phyloP scores from a whole-genome alignment of 2,888 invertebrate genomes.

The Cantharis rufa region DNA sequence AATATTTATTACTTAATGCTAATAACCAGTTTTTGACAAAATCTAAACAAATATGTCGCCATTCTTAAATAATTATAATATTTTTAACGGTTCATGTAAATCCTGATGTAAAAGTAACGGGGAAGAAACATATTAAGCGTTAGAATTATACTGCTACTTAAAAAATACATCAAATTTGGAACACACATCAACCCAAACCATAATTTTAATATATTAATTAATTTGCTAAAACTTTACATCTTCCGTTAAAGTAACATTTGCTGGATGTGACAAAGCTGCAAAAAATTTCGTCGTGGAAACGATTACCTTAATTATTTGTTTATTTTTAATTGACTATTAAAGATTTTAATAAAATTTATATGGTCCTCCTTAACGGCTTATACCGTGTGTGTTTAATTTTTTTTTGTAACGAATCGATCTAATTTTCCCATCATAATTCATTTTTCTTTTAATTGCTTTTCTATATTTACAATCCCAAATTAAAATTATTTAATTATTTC shows the following conservation, averaged over 20 bases:
- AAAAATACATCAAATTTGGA: not conserved
- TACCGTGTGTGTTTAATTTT: not conserved
- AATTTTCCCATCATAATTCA: not conserved
- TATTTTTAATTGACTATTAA: not conserved
- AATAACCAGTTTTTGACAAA: conserved; percentile 2
- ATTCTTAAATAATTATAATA: not conserved
- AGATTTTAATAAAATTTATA: not conserved
- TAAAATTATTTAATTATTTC: not conserved
- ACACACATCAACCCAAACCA: not conserved
- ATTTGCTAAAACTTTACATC: not conserved
- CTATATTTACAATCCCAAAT: not conserved
- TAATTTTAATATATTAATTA: not conserved
- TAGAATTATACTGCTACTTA: not conserved
- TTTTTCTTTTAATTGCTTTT: not conserved
- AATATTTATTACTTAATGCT: not conserved
- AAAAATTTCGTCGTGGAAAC: not conserved
- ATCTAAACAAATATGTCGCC: not conserved
- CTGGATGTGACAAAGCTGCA: not conserved
- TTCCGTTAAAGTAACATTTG: not conserved
- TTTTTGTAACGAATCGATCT: not conserved
- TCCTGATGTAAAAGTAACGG: not conserved
- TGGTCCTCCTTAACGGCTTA: not conserved
- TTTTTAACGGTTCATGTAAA: not conserved
- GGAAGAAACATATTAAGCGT: not conserved
- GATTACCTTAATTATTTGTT: not conserved